Base-by-base conservation (phyloP, 2,888 invertebrate species). In the Dynastes tityus region DNA sequence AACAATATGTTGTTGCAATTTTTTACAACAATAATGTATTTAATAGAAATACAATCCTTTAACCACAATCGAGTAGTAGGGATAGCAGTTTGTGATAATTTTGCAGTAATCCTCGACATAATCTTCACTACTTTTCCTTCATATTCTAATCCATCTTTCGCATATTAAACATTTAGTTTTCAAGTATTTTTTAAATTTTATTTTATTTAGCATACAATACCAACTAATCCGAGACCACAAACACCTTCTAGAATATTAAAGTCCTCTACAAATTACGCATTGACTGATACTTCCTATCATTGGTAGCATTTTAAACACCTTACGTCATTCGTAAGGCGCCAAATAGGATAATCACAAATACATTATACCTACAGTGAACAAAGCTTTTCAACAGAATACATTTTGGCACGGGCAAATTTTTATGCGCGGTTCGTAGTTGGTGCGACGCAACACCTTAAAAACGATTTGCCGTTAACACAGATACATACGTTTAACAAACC, bases 391-490 rank as follows among this genome's bases (percentile, higher is more conserved):
- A 16, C 16, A 5, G 55, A 71, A 22, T 37, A 55, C 37, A 16
- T 55, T 71, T 71, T 71, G 37, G 37, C 70, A 71, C 70, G 70
- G 13, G 29, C 37, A n/a, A 71, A 71, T 71, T 71, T 53, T 55
- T 55, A 71, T 71, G 70, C 55, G 16, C 70, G 53, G 16, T 27
- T 55, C 70, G 70, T 71, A 13, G 11, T 8, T 40, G 32, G 1
- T 40, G 16, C 53, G 53, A 71, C 70, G 70, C 37, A 71, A 71
- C 37, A 55, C 55, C 70, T 71, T 55, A 71, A 55, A 71, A 55
- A 71, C 32, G 53, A 32, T 22, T 16, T 53, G 13, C 55, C 70
- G 70, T 55, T 71, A 53, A 55, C 70, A 71, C 70, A 71, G 55
- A 53, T 71, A 53, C 70, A 71, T 71, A 71, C 55, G 6, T 55